Base-by-base conservation (phyloP, 2,797 vertebrate genomes). In the Syngnathus acus region DNA sequence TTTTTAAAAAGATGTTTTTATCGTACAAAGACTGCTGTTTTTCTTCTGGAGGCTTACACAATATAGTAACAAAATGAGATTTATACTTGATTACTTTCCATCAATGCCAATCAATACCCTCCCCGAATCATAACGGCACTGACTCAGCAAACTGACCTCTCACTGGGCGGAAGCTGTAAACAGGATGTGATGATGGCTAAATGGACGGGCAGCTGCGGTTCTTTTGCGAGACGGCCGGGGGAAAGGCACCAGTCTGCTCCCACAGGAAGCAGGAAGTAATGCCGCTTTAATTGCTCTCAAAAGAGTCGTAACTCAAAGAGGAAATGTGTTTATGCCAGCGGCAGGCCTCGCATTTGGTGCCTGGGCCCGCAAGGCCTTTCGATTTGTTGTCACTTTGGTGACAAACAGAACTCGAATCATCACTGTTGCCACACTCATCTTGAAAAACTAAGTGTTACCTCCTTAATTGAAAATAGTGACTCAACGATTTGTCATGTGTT, bases 121-220 rank as follows among this genome's bases (percentile, higher is more conserved):
- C 13, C 37, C 61, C 68, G 65, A 75, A 63, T 68, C 72, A 64
- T 51, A 2, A 66, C 45, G n/a, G 57, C 62, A n/a, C 62, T 85
- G 83, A 87, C 81, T 86, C 82, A 81, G 82, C 84, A 78, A 17
- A 17, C 9, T 37, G 7, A 6, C 32, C 37, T 38, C 14, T 38
- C 32, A 38, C 57, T 38, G 7, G 38, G 14, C 17, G 57, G 57
- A 51, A 21, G 48, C n/a, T 9, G 48, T n/a, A 58, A 58, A 58
- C 32, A 39, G 57, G 32, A 58, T 38, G 37, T 58, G 57, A 17
- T 58, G 57, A 58, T 58, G 17, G 57, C 6, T 58, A 19, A 58
- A 58, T 38, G 37, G 37, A 38, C 1, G 10, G 16, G 16, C 32
- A 16, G 55, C 55, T 37, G 26, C 6, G 21, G 53, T 55, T 55